These are phyloP conservation scores for Geotrupes spiniger DNA, from an alignment of 2,888 invertebrate species.

Conservation along the genomic window DNA sequence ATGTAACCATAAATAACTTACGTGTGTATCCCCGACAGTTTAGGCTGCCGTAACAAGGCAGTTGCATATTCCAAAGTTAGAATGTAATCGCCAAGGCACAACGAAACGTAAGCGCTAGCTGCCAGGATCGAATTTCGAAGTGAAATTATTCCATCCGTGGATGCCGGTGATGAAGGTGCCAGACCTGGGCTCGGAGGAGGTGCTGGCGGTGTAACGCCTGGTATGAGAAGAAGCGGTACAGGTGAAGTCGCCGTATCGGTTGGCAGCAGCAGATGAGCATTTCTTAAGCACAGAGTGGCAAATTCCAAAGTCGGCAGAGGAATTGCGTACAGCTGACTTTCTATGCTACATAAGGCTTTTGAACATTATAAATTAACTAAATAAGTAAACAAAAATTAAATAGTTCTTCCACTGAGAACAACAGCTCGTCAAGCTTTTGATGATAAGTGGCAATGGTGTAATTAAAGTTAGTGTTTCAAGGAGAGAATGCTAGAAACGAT, in stretches of 20 bases:
- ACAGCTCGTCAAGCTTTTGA: no score
- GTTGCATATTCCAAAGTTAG: constrained; percentile 76
- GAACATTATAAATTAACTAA: neutral
- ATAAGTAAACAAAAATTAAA: constrained; percentile 2
- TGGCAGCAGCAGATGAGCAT: constrained; percentile 73
- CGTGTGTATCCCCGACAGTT: constrained; percentile 69
- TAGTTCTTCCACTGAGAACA: no score
- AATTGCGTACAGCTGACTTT: constrained; percentile 77
- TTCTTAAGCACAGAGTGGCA: constrained; percentile 82
- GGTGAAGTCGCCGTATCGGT: constrained; percentile 47
- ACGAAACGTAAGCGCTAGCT: constrained; percentile 78
- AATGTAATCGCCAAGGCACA: constrained; percentile 81
- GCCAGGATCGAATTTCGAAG: constrained; percentile 68
- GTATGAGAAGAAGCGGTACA: constrained; percentile 47
- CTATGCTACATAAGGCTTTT: constrained; percentile 43
- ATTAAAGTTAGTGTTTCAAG: no score
- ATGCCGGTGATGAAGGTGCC: constrained; percentile 63
- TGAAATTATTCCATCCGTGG: constrained; percentile 59
- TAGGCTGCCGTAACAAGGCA: constrained; percentile 68
- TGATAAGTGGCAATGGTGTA: no score
- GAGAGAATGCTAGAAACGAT: no score
- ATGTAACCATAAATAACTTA: constrained; percentile 36
- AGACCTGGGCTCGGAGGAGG: constrained; percentile 47
- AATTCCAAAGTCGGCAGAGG: constrained; percentile 88
- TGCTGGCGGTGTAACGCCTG: constrained; percentile 45